phyloP scores from a whole-genome alignment of 2,797 vertebrate species.

The Pipistrellus pipistrellus region DNA sequence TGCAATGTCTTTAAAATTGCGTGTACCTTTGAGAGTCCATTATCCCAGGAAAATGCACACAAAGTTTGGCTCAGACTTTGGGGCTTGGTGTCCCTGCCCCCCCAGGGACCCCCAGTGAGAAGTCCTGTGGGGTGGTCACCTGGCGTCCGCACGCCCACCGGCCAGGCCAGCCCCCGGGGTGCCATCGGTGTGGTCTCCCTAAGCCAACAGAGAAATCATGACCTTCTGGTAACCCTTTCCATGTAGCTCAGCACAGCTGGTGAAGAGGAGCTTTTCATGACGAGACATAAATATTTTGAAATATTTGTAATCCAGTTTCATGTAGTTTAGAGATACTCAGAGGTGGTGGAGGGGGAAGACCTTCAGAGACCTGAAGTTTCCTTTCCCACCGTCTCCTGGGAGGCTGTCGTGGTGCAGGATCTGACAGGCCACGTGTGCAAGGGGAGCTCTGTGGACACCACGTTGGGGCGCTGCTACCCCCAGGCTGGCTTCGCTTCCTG shows the following conservation, averaged over 20 bases:
- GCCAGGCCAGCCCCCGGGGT: no score
- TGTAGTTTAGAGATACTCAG: not conserved
- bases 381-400: not conserved
- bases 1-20: not conserved
- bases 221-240: not conserved
- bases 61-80: not conserved
- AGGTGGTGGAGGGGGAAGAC: not conserved
- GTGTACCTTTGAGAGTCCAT: not conserved
- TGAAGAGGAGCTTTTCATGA: not conserved
- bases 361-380: not conserved
- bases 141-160: not conserved
- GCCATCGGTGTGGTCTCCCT: not conserved
- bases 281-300: constrained; percentile 28
- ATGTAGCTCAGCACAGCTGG: not conserved
- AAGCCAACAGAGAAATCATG: not conserved
- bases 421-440: fast-evolving
- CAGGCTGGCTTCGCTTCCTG: not conserved
- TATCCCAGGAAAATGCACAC: not conserved
- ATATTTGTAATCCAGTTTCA: not conserved
- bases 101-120: fast-evolving
- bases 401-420: not conserved
- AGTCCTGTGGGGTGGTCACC: not conserved
- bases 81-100: fast-evolving
- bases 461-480: fast-evolving
- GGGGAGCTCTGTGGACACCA: fast-evolving